Percentiles rank a stretch among this genome's conserved stretches.
Evolutionary conservation across 2,113 vertebrate species (phyloP).

Genomic region (Thermophis baileyi): DNA sequence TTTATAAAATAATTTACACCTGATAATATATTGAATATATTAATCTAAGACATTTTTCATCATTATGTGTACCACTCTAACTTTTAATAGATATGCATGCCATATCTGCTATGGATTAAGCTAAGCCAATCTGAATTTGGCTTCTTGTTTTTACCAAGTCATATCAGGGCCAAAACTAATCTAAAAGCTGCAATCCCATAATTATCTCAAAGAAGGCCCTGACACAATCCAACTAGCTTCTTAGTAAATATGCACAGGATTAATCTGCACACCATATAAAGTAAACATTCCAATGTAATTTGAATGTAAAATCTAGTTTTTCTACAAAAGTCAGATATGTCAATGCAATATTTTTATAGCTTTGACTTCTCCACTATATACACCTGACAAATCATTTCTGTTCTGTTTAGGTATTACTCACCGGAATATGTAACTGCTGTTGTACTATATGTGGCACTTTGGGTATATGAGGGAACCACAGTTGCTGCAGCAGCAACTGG

Average conservation of each 20-base stretch:
- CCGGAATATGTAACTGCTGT: conserved; percentile 96
- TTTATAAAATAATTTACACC: not conserved
- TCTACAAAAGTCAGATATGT: not conserved
- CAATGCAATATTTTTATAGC: not conserved
- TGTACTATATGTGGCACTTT: conserved; percentile 95
- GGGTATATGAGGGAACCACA: conserved; percentile 94
- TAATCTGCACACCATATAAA: not conserved
- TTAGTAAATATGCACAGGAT: not conserved
- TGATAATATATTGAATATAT: not conserved
- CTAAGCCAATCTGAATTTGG: not conserved
- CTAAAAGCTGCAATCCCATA: not conserved
- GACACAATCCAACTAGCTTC: not conserved
- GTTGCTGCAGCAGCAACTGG: conserved; percentile 89
- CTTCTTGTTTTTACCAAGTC: not conserved
- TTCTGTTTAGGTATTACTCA: conserved; percentile 57
- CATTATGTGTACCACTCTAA: not conserved
- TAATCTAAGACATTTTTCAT: not conserved
- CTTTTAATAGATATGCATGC: not conserved
- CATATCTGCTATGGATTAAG: not conserved
- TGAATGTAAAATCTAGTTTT: not conserved
- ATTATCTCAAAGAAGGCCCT: not conserved
- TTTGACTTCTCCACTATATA: not conserved
- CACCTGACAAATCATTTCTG: not conserved
- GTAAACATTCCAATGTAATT: not conserved
- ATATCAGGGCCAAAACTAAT: not conserved